Evolutionary conservation across 2,113 vertebrate genomes (phyloP).

Genomic region (Hydropotes inermis): DNA sequence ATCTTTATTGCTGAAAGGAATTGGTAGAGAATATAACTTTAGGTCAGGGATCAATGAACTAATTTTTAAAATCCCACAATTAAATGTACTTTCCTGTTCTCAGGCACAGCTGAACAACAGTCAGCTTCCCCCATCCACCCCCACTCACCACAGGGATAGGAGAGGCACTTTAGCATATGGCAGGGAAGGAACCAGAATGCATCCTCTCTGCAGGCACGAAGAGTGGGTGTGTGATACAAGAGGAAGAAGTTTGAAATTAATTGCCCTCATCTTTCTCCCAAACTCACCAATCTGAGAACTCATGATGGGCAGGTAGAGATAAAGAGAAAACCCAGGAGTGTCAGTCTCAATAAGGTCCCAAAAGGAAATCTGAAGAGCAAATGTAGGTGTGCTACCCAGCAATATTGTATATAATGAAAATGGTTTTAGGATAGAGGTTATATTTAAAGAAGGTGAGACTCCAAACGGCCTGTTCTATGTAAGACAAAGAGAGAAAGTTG

Average conservation of each 20-base stretch:
- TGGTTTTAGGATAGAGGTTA: not conserved
- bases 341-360: not conserved
- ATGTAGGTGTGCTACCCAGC: not conserved
- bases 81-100: not conserved
- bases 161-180: not conserved
- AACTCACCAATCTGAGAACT: not conserved
- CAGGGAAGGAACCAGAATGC: not conserved
- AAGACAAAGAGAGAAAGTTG: not conserved
- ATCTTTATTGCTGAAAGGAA: not conserved
- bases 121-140: not conserved
- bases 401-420: not conserved
- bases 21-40: not conserved
- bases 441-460: not conserved
- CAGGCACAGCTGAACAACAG: not conserved
- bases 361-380: not conserved
- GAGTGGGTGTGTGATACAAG: not conserved
- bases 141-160: not conserved
- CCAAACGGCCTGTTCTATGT: not conserved
- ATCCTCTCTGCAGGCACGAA: not conserved
- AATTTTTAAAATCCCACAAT: not conserved
- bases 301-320: not conserved
- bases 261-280: not conserved
- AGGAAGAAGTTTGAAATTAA: not conserved
- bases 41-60: not conserved
- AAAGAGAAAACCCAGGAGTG: not conserved